Evolutionary conservation across 2,888 invertebrate species (phyloP), one percentile per base, ranked within the genome.

Genomic region (Pardosa pseudoannulata): DNA sequence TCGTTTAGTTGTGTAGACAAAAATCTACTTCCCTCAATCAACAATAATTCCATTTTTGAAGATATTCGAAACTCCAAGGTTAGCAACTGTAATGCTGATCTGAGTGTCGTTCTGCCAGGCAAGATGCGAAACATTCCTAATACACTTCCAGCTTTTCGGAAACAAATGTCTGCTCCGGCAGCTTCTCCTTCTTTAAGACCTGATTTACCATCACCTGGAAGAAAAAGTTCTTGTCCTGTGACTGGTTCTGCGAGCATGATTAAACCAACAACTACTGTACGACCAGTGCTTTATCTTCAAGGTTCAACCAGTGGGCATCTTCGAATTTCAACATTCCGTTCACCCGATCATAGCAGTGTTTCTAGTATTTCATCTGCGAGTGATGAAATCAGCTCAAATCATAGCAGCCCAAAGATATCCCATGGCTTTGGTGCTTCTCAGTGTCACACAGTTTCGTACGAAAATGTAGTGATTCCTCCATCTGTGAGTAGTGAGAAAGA

Each of bases 401-500:
- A 87, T 29, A 79, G 87, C 27, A 87, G 78, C 36, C 78, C 81
- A 6, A 87, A 81, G 23, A 41, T 46, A 46, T 29, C 78, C 6
- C 76, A 62, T 23, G 72, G 41, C 56, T 78, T 76, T 62, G 64
- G 64, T 19, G 41, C 41, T 27, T 31, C 27, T 0, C 29, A 27
- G 11, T 46, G 46, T 9, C 50, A 64, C 19, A 68, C 27, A 16
- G 6, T 50, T 1, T 1, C 90, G 89, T 89, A 89, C n/a, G 88
- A 89, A 73, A 89, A 89, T 50, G 81, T 89, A 32, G 75, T 81
- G 1, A 71, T 78, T 68, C 81, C 85, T 31, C 70, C 89, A 31
- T 91, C 91, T 1, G 91, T 91, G 23, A 91, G 91, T 86, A 90
- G 91, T n/a, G 92, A 92, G 88, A 91, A 92, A 78, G 93, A 93